Percentiles rank a stretch among this genome's conserved stretches.
These are phyloP conservation scores for Paedocypris micromegethes DNA, from an alignment of 2,797 vertebrate genomes.

Conservation along the genomic window DNA sequence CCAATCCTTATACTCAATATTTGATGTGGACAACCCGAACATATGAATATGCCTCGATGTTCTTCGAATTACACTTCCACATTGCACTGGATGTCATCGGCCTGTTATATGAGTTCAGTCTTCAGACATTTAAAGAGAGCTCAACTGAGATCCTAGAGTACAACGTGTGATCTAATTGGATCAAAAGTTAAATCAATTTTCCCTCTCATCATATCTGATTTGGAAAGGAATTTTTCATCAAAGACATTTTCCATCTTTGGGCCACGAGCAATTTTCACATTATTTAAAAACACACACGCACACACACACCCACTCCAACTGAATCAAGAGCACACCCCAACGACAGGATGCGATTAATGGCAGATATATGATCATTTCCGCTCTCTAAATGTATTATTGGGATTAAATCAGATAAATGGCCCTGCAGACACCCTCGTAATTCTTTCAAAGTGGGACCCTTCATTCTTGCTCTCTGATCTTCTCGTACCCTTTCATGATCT, in stretches of 20 bases:
- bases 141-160: conserved; percentile 5
- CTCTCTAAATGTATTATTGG: conserved; percentile 27
- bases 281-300: background rate
- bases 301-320: background rate
- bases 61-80: too few species aligned
- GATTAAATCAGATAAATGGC: conserved; percentile 10
- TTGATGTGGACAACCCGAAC: too few species aligned
- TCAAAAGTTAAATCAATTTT: conserved; percentile 14
- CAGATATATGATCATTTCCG: conserved; percentile 15
- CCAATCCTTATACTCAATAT: too few species aligned
- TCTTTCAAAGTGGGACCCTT: conserved; percentile 12
- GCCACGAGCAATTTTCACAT: background rate
- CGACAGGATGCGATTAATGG: conserved; percentile 6
- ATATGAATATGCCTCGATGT: too few species aligned
- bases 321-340: background rate
- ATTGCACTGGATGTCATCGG: too few species aligned
- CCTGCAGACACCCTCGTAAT: conserved; percentile 13
- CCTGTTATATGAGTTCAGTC: too few species aligned
- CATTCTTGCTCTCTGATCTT: conserved; percentile 23
- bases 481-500: conserved; percentile 13
- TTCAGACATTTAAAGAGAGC: conserved; percentile 18
- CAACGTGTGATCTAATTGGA: conserved; percentile 25
- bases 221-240: conserved; percentile 21
- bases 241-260: conserved; percentile 13
- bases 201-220: conserved; percentile 15